Percentiles rank a stretch among this genome's conserved stretches.
These are phyloP conservation scores for Scarus forsteni DNA, from an alignment of 2,797 vertebrate genomes.

Conservation along the genomic window DNA sequence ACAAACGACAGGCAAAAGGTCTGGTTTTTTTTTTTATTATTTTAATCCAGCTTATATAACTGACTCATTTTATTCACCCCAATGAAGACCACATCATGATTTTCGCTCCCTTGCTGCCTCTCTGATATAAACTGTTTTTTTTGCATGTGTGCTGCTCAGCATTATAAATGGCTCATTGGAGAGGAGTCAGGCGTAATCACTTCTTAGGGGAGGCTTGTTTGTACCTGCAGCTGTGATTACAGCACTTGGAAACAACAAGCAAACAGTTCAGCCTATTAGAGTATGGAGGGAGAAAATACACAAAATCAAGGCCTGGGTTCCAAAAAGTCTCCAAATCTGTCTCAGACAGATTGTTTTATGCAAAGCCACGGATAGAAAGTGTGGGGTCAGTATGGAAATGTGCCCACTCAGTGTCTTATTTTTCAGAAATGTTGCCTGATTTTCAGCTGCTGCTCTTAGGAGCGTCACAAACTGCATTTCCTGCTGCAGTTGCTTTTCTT, in stretches of 20 bases:
- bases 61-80: constrained; percentile 50
- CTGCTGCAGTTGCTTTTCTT: constrained; percentile 15
- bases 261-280: constrained; percentile 35
- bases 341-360: constrained; percentile 37
- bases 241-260: constrained; percentile 23
- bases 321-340: constrained; percentile 22
- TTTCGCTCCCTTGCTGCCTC: not conserved
- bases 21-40: constrained; percentile 71
- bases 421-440: constrained; percentile 19
- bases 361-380: constrained; percentile 19
- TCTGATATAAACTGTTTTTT: constrained; percentile 22
- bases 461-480: constrained; percentile 20
- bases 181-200: constrained; percentile 48
- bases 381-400: constrained; percentile 34
- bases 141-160: constrained; percentile 32
- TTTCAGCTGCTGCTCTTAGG: constrained; percentile 19
- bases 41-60: constrained; percentile 68
- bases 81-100: constrained; percentile 47
- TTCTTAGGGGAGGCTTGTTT: constrained; percentile 56
- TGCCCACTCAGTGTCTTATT: constrained; percentile 9
- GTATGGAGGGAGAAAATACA: constrained; percentile 19
- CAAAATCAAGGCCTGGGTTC: constrained; percentile 12
- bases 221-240: constrained; percentile 65
- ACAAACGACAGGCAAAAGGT: constrained; percentile 57
- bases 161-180: constrained; percentile 41